Base-by-base conservation (phyloP, 2,888 invertebrate genomes). In the Operophtera brumata region DNA sequence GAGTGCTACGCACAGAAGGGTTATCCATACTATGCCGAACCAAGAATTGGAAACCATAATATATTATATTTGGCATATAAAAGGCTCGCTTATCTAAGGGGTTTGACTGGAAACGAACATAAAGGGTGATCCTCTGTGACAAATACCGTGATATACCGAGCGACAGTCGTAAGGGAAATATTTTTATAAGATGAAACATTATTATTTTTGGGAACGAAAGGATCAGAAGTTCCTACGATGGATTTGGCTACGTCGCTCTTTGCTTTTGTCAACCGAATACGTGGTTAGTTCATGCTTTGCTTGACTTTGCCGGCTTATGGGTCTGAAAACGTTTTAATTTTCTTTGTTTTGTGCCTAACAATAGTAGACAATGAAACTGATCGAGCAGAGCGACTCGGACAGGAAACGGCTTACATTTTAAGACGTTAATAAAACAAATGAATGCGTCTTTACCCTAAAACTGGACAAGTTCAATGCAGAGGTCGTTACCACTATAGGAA, bases 1-100 rank as follows among this genome's bases (percentile, higher is more conserved):
- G 8, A 41, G 49, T 49, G 40, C 34, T 45, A 41, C 35, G 46
- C 25, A 28, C 41, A 30, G 14, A 13, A 51, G 57, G 37, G 68
- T 62, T 76, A 70, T 88, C 89, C 82, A 86, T 59, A 62, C 60
- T 75, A 81, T 54, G 62, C 73, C 79, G 69, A 65, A 70, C 63
- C 50, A 63, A 75, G 84, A 85, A 86, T 87, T 87, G 86, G 82
- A 88, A 87, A 87, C 85, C 87, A 89, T 88, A 89, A 90, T 90
- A 90, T 90, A 89, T 90, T 89, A 90, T 90, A 90, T 90, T 90
- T 88, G 90, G 87, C 90, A 88, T 90, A 90, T 90, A 89, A 90
- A 90, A 90, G 89, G 89, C 90, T 84, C 88, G 88, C 89, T 89
- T 90, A 90, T 90, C 90, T 89, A 89, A 89, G 89, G 90, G 90